These are phyloP conservation scores for Pseudoatta argentina DNA, from an alignment of 1,140 invertebrate genomes.

Conservation along the genomic window DNA sequence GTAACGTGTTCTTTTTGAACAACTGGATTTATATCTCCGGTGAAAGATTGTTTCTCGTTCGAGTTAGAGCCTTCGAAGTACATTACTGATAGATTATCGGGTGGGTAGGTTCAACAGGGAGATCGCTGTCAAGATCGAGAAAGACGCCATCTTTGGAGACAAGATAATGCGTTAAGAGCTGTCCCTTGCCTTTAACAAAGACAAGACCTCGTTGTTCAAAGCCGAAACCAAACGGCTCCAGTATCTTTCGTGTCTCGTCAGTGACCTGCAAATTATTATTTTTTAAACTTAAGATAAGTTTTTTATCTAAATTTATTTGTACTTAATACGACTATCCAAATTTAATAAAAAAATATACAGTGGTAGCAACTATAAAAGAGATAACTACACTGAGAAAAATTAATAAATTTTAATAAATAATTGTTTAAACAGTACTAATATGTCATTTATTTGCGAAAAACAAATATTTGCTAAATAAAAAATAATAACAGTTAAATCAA, in stretches of 20 bases:
- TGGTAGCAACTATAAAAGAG: too few relatives aligned
- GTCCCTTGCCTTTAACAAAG: slow-evolving; percentile 97
- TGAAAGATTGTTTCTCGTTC: not conserved
- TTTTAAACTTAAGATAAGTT: not conserved
- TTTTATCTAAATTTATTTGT: not conserved
- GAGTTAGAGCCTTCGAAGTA: slow-evolving; percentile 72
- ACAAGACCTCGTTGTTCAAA: slow-evolving; percentile 97
- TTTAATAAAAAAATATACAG: too few relatives aligned
- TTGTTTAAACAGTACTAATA: too few relatives aligned
- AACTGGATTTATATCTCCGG: not conserved
- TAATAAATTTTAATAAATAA: too few relatives aligned
- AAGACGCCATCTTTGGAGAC: slow-evolving; percentile 82
- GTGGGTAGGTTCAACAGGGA: slow-evolving; percentile 83
- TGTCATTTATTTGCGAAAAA: too few relatives aligned
- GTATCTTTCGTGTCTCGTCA: slow-evolving; percentile 95
- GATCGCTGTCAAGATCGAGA: slow-evolving; percentile 84
- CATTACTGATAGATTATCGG: slow-evolving; percentile 85
- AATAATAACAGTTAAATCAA: too few relatives aligned
- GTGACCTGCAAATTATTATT: slow-evolving; percentile 90
- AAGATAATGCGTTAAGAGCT: slow-evolving; percentile 97
- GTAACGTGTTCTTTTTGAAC: not conserved
- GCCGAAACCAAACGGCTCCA: slow-evolving; percentile 94
- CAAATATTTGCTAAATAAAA: too few relatives aligned
- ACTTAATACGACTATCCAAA: too few relatives aligned
- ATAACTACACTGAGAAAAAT: too few relatives aligned